Conservation (phyloP, 2,113 vertebrate species). For the Chrysochloris asiatica region DNA sequence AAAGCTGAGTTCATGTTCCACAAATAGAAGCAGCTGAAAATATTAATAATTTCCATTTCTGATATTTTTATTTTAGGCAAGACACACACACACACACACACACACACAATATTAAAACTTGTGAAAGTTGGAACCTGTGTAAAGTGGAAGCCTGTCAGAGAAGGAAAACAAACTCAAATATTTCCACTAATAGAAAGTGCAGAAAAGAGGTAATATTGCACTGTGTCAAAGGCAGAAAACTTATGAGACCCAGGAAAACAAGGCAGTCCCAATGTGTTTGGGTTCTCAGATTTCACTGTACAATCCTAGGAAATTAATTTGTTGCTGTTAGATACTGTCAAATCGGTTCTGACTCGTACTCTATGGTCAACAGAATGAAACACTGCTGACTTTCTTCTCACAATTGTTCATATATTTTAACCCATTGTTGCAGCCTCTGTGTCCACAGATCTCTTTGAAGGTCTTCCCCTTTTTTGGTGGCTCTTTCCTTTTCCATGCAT, state of each 20-base stretch:
- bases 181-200: neutral
- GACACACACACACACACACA: too few species aligned
- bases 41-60: neutral
- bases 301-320: too few species aligned
- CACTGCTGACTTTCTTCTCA: too few species aligned
- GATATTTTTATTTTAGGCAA: conserved; percentile 28
- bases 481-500: too few species aligned
- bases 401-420: too few species aligned
- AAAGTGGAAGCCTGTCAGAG: neutral
- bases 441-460: too few species aligned
- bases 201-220: too few species aligned
- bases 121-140: neutral
- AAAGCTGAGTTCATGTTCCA: neutral
- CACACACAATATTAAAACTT: neutral
- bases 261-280: neutral
- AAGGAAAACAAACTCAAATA: neutral
- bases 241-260: neutral
- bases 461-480: too few species aligned
- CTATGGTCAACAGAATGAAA: too few species aligned
- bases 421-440: too few species aligned
- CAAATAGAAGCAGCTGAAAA: neutral
- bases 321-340: too few species aligned
- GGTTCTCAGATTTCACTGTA: neutral
- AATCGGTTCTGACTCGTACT: too few species aligned
- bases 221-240: neutral